phyloP scores from a whole-genome alignment of 2,888 invertebrate genomes.

The Caradrina kadenii region DNA sequence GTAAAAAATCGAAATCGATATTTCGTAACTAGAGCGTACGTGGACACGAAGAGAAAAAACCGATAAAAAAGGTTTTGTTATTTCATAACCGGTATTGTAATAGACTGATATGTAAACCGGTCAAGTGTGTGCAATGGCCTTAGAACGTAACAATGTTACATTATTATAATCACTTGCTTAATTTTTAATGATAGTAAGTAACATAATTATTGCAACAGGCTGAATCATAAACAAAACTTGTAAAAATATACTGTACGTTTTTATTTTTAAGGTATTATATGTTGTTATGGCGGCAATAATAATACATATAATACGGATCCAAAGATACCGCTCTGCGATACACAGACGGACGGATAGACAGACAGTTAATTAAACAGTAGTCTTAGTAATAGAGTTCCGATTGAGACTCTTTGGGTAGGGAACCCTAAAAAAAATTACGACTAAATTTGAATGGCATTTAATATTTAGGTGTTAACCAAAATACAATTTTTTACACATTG shows the following conservation, averaged over 20 bases:
- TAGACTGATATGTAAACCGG: constrained; percentile 51
- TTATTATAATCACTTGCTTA: constrained; percentile 46
- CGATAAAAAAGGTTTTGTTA: constrained; percentile 47
- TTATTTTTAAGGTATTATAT: too few relatives aligned
- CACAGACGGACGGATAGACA: too few relatives aligned
- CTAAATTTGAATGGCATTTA: too few relatives aligned
- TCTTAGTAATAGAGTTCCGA: too few relatives aligned
- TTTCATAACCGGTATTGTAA: constrained; percentile 55
- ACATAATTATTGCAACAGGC: constrained; percentile 41
- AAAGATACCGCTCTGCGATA: too few relatives aligned
- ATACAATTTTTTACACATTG: not conserved
- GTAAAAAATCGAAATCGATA: constrained; percentile 72
- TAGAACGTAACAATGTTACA: constrained; percentile 44
- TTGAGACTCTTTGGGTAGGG: too few relatives aligned
- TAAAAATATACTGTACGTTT: too few relatives aligned
- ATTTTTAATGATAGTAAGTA: constrained; percentile 21
- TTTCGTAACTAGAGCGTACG: constrained; percentile 80
- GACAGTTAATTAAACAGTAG: too few relatives aligned
- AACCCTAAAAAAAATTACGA: too few relatives aligned
- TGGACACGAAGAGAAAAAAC: constrained; percentile 64
- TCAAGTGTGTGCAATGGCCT: constrained; percentile 59
- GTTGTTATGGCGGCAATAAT: too few relatives aligned
- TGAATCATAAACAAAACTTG: constrained; percentile 51
- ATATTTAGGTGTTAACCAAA: too few relatives aligned
- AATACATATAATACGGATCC: too few relatives aligned